Conservation (phyloP, 2,113 vertebrate genomes). For the Gobio gobio region DNA sequence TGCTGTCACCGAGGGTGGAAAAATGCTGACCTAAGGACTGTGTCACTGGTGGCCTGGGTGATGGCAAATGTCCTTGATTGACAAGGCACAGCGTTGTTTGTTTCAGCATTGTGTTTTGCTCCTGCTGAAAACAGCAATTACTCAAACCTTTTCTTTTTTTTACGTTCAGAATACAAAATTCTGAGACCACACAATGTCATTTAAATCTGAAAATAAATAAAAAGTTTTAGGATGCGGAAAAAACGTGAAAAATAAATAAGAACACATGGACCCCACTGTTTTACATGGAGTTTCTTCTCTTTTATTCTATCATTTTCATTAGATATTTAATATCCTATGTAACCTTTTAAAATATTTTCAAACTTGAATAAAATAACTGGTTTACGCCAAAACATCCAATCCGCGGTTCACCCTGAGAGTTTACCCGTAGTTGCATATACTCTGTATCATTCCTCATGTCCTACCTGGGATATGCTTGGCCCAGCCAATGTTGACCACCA, state of each 20-base stretch:
- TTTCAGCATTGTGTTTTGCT: conserved; percentile 18
- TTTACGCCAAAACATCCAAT: neutral
- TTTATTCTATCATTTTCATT: neutral
- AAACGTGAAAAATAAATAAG: neutral
- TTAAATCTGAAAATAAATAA: neutral
- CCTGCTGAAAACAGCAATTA: conserved; percentile 9
- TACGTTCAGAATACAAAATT: neutral
- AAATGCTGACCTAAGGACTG: conserved; percentile 47
- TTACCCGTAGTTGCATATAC: neutral
- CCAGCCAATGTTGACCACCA: conserved; percentile 99
- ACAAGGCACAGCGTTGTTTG: conserved; percentile 30
- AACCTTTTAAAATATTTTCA: neutral
- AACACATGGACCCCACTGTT: neutral
- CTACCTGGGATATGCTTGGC: conserved; percentile 99
- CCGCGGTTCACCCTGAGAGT: neutral
- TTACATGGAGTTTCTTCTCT: neutral
- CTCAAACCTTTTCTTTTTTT: too few relatives aligned
- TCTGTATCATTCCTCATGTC: neutral
- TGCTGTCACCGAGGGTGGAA: conserved; percentile 32
- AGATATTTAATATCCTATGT: neutral
- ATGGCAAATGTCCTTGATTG: conserved; percentile 50
- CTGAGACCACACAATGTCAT: neutral
- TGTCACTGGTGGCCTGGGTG: conserved; percentile 36
- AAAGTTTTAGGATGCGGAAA: neutral
- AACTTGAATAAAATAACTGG: neutral